Evolutionary conservation across 2,797 vertebrate species (phyloP).

Genomic region (Argentina silus): DNA sequence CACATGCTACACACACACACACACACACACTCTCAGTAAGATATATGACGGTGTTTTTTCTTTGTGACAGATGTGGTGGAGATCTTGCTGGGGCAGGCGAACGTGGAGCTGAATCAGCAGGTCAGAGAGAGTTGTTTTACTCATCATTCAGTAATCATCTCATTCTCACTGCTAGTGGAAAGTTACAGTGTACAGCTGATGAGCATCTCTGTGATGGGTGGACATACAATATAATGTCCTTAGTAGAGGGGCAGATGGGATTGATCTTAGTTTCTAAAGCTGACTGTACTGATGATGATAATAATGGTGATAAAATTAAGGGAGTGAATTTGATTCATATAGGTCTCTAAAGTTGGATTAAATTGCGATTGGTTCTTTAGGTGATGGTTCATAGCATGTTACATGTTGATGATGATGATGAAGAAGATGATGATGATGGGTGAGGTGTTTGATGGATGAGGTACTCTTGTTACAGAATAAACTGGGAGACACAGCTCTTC

Average conservation of each 20-base stretch:
- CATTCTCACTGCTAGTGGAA: no score
- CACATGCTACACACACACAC: not conserved
- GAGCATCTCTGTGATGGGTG: no score
- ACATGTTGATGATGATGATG: constrained; percentile 1
- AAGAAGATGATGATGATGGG: not conserved
- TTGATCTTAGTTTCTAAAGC: not conserved
- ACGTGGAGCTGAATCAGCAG: constrained; percentile 96
- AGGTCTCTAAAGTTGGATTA: no score
- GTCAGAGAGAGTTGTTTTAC: constrained; percentile 65
- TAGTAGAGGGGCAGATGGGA: not conserved
- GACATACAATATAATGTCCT: no score
- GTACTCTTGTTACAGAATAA: constrained; percentile 85
- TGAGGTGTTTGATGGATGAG: constrained; percentile 5
- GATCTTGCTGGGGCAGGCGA: constrained; percentile 86
- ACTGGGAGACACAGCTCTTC: constrained; percentile 93
- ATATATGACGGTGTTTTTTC: constrained; percentile 12
- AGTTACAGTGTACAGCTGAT: no score
- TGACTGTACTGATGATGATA: not conserved
- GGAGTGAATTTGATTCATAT: no score
- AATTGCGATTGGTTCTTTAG: no score
- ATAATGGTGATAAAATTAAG: not conserved
- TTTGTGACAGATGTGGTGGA: constrained; percentile 90
- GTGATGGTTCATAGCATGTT: no score
- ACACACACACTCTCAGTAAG: not conserved
- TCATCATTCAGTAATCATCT: not conserved